Percentiles rank a stretch among this genome's conserved stretches.
phyloP scores from a whole-genome alignment of 37 sponge, comb jelly and placozoan species.

The Hormiphora californensis region DNA sequence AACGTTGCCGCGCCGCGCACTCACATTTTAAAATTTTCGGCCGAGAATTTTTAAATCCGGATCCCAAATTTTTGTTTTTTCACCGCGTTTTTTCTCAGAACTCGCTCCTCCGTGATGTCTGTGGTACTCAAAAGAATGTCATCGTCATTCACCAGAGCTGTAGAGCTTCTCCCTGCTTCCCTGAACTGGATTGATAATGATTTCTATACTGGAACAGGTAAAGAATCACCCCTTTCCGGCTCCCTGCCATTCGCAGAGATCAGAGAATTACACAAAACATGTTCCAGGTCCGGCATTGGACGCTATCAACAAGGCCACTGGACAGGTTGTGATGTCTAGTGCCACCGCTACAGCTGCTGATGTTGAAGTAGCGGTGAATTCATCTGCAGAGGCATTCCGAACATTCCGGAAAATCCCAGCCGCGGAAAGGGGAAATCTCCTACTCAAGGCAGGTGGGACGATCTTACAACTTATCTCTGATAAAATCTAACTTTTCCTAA shows the following conservation, averaged over 20 bases:
- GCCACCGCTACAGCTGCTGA: not conserved
- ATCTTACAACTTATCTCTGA: no score
- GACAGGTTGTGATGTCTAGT: not conserved
- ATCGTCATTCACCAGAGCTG: not conserved
- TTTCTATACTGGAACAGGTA: not conserved
- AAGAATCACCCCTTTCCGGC: not conserved
- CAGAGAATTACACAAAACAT: not conserved
- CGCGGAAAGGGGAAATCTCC: slow-evolving; percentile 3
- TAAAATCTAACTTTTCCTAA: no score
- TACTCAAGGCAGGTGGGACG: slow-evolving; percentile 2
- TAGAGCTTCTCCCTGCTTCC: not conserved
- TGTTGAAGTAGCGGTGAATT: not conserved
- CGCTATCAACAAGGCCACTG: slow-evolving; percentile 17
- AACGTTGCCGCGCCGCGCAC: no score
- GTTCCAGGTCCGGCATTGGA: not conserved
- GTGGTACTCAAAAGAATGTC: not conserved
- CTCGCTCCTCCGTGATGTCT: no score
- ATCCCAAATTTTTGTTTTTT: no score
- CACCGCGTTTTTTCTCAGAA: no score
- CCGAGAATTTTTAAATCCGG: no score
- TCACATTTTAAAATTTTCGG: no score
- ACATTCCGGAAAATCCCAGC: not conserved
- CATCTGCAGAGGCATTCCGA: not conserved
- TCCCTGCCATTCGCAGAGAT: no score
- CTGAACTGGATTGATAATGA: slow-evolving; percentile 30